Conservation (phyloP, 2,113 vertebrate species). For the Pontoporia blainvillei region DNA sequence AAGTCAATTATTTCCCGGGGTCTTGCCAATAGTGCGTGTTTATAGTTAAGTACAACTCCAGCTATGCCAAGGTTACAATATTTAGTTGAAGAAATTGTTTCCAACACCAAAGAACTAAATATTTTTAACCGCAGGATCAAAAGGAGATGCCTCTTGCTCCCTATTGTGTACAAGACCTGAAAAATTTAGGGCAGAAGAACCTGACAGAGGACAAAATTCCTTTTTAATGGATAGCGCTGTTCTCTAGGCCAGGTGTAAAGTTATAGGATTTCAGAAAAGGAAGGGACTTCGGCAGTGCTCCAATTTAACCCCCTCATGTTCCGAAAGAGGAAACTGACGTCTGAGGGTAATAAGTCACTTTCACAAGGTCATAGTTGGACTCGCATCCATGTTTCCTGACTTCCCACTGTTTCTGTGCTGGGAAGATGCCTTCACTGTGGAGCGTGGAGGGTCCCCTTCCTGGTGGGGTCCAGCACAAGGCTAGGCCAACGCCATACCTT, state of each 20-base stretch:
- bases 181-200: neutral
- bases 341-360: too few species aligned
- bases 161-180: neutral
- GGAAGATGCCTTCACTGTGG: neutral
- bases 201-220: neutral
- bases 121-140: conserved; percentile 49
- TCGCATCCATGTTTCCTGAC: neutral
- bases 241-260: neutral
- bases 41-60: conserved; percentile 72
- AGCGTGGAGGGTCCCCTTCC: neutral
- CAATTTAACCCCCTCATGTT: neutral
- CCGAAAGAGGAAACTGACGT: neutral
- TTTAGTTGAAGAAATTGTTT: conserved; percentile 69
- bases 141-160: neutral
- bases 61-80: conserved; percentile 74
- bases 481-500: neutral
- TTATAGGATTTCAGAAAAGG: neutral
- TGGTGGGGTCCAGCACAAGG: neutral
- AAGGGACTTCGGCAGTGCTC: neutral
- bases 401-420: neutral
- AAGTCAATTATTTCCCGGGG: conserved; percentile 61
- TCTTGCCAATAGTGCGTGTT: conserved; percentile 69
- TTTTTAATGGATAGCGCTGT: neutral
- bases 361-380: neutral
- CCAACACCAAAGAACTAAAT: conserved; percentile 38